Conservation (phyloP, 2,797 vertebrate species). For the Botia almorhae region DNA sequence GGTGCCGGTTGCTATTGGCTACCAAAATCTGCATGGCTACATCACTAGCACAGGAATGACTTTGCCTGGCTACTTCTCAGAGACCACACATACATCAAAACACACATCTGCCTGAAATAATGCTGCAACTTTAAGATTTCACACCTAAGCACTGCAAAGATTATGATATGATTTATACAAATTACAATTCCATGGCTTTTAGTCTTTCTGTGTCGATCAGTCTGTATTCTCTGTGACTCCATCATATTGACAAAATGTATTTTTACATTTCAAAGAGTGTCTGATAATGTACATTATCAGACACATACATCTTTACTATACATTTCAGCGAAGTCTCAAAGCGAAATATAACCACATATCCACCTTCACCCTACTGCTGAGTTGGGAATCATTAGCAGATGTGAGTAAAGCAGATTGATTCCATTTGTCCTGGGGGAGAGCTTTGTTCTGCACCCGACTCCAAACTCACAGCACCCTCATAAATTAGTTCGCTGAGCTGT, state of each 20-base stretch:
- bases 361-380: slow-evolving; percentile 21
- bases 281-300: background rate
- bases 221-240: no score
- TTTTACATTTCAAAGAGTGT: no score
- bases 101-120: background rate
- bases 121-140: no score
- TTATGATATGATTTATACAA: no score
- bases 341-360: slow-evolving; percentile 9
- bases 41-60: slow-evolving; percentile 32
- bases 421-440: slow-evolving; percentile 59
- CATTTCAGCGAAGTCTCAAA: background rate
- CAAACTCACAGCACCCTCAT: slow-evolving; percentile 49
- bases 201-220: no score
- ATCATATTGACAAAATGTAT: no score
- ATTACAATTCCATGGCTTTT: no score
- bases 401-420: slow-evolving; percentile 49
- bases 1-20: slow-evolving; percentile 44
- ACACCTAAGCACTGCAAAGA: no score
- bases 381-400: slow-evolving; percentile 46
- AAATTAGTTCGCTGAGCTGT: slow-evolving; percentile 64
- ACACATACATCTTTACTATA: no score
- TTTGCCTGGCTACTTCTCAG: background rate
- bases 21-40: slow-evolving; percentile 39
- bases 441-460: slow-evolving; percentile 40
- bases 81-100: slow-evolving; percentile 10